These are phyloP conservation scores for Sminthopsis crassicaudata DNA, from an alignment of 2,113 vertebrate species.

Conservation along the genomic window DNA sequence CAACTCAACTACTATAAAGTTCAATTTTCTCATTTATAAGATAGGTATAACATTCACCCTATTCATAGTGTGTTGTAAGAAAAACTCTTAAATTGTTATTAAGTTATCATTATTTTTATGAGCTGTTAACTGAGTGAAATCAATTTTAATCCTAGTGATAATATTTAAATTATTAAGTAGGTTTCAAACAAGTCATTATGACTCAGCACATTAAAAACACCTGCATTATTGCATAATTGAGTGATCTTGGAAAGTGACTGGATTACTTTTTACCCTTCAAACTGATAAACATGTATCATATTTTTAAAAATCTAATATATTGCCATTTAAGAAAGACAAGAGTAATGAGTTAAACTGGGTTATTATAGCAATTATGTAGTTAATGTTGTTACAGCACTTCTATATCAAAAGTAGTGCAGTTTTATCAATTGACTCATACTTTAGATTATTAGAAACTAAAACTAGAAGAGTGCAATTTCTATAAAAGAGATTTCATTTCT, in stretches of 20 bases:
- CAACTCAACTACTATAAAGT: not conserved
- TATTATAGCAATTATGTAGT: slow-evolving; percentile 73
- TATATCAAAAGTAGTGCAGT: slow-evolving; percentile 61
- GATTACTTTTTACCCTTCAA: slow-evolving; percentile 73
- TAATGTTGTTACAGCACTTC: slow-evolving; percentile 35
- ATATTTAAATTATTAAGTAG: slow-evolving; percentile 72
- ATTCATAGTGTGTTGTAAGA: not conserved
- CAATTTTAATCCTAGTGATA: slow-evolving; percentile 67
- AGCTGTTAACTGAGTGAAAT: slow-evolving; percentile 54
- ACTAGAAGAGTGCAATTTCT: slow-evolving; percentile 51
- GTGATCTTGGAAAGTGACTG: slow-evolving; percentile 72
- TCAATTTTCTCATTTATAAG: not conserved
- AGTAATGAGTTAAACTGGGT: slow-evolving; percentile 76
- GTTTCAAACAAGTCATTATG: slow-evolving; percentile 64
- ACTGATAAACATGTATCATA: slow-evolving; percentile 74
- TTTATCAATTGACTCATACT: slow-evolving; percentile 59
- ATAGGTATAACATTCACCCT: not conserved
- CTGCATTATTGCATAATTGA: slow-evolving; percentile 67
- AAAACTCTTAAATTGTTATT: not conserved
- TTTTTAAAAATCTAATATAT: slow-evolving; percentile 72
- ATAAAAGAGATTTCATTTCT: not conserved
- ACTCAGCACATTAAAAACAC: slow-evolving; percentile 62
- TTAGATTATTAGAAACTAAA: slow-evolving; percentile 38
- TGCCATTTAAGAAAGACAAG: slow-evolving; percentile 75
- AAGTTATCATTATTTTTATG: not conserved